Base-by-base conservation (phyloP, 2,113 vertebrate genomes). In the Plectropomus leopardus region DNA sequence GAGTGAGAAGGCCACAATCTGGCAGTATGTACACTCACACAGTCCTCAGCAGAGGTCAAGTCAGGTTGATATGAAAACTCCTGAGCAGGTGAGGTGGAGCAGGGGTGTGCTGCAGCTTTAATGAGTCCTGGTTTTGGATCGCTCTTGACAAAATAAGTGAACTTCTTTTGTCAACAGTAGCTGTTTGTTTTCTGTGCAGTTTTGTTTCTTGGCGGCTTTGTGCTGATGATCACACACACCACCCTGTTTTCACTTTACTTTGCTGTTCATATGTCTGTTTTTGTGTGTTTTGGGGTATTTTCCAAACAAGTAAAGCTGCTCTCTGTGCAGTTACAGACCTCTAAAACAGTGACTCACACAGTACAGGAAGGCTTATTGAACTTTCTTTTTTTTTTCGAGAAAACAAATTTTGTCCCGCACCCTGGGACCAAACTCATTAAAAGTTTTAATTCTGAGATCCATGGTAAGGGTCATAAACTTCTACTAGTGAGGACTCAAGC, bases 401-500 rank as follows among this genome's bases (percentile, higher is more conserved):
- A n/a, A 59, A 14, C 9, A 8, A 32, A 30, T 73, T 54, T 34
- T 6, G 24, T 6, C 26, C 54, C 30, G 1, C 50, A 36, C 23
- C 3, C 32, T 21, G 59, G 63, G 54, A 65, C 48, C 5, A 65
- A 45, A 50, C 36, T 79, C 69, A 86, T 70, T 82, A 65, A 82
- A 82, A 76, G 57, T 82, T 73, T 50, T 50, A 66, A 57, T 51
- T 58, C 21, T 17, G 30, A 48, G 5, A 57, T 72, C 64, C 15
- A 10, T 58, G 28, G 5, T 70, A 16, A 14, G n/a, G 60, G 53
- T 80, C 63, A 57, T 63, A 66, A 57, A 76, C 44, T 55, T 59
- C 72, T 10, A 26, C 50, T 60, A 23, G 42, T 50, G 47, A 77
- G 10, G 26, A 60, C 23, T 47, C 3, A 70, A 61, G 26, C 65